These are phyloP conservation scores for Pseudopipra pipra DNA, from an alignment of 2,113 vertebrate genomes.

Conservation along the genomic window DNA sequence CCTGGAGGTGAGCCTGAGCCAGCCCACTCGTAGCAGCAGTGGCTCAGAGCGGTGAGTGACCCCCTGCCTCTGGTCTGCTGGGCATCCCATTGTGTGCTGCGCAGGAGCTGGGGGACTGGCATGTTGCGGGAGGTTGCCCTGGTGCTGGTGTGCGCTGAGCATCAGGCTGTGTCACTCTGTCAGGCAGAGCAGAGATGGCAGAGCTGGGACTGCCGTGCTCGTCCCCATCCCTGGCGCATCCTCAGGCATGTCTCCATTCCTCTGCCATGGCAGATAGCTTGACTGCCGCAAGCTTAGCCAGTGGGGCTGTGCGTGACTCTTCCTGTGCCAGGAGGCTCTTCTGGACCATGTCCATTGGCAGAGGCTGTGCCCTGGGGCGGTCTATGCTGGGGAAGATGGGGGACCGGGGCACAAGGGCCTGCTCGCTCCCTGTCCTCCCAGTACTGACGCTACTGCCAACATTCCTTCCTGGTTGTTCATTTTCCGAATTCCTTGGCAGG, in stretches of 20 bases:
- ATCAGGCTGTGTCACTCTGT: not conserved
- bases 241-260: not conserved
- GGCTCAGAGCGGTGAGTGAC: conserved; percentile 87
- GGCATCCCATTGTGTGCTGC: fast-evolving
- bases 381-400: not conserved
- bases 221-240: not conserved
- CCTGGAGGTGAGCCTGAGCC: conserved; percentile 86
- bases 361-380: not conserved
- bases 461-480: conserved; percentile 72
- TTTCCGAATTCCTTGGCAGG: conserved; percentile 83
- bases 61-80: fast-evolving
- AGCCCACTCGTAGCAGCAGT: conserved; percentile 83
- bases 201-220: fast-evolving
- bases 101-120: not conserved
- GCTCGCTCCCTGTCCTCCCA: conserved; percentile 11
- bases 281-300: not conserved
- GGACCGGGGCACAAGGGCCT: not conserved
- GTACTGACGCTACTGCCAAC: conserved; percentile 36
- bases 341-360: not conserved
- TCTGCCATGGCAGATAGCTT: fast-evolving
- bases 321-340: not conserved
- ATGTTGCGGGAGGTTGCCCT: not conserved
- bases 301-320: not conserved
- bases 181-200: not conserved
- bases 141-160: not conserved